Evolutionary conservation across 2,113 vertebrate genomes (phyloP).

Genomic region (Melanotaenia duboulayi): DNA sequence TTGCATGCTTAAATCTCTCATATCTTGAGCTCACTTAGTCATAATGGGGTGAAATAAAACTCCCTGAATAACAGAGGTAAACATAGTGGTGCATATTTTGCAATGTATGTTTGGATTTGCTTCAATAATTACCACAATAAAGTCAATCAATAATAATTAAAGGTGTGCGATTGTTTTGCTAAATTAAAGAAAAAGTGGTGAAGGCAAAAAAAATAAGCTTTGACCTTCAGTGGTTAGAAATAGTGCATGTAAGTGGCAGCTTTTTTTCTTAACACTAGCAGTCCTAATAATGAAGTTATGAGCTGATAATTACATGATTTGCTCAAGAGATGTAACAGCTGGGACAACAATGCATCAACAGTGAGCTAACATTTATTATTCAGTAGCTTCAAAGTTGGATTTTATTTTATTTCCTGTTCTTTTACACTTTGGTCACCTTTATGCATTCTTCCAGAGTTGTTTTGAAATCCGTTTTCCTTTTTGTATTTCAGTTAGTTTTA

Average conservation of each 20-base stretch:
- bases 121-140: constrained; percentile 13
- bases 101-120: not conserved
- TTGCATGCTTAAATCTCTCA: constrained; percentile 40
- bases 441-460: no score
- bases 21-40: constrained; percentile 35
- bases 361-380: no score
- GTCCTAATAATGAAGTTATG: not conserved
- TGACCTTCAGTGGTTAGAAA: constrained; percentile 26
- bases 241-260: not conserved
- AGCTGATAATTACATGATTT: no score
- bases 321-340: no score
- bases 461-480: no score
- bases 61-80: constrained; percentile 21
- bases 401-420: no score
- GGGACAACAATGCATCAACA: no score
- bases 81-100: constrained; percentile 9
- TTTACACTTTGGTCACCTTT: no score
- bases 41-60: constrained; percentile 24
- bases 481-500: no score
- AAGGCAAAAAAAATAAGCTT: not conserved
- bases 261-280: no score
- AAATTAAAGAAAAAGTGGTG: constrained; percentile 9
- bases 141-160: constrained; percentile 35
- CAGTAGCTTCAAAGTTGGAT: no score
- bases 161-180: constrained; percentile 21